Evolutionary conservation across 1,140 invertebrate genomes (phyloP).

Genomic region (Zophobas morio): DNA sequence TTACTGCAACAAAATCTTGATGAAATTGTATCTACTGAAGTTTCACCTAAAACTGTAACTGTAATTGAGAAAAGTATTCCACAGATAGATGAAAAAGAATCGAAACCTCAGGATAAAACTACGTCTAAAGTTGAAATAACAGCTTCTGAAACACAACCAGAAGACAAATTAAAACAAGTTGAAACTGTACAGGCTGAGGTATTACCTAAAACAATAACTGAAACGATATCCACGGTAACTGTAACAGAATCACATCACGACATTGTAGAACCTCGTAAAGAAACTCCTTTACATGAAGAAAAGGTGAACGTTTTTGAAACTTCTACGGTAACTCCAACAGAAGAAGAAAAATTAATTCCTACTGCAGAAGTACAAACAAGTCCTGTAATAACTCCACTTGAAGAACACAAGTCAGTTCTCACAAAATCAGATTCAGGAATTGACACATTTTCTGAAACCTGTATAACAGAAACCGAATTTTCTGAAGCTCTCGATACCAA

Average conservation of each 20-base stretch:
- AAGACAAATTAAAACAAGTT: slow-evolving; percentile 26
- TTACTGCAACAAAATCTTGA: background rate
- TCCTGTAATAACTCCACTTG: background rate
- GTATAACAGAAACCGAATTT: slow-evolving; percentile 15
- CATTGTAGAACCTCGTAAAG: no score
- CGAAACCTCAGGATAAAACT: slow-evolving; percentile 27
- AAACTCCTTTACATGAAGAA: background rate
- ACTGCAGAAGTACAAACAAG: background rate
- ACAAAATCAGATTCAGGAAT: slow-evolving; percentile 25
- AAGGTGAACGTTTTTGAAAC: background rate
- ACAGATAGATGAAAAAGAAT: slow-evolving; percentile 1
- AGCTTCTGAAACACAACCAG: no score
- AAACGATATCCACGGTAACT: background rate
- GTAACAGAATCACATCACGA: background rate
- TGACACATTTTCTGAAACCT: slow-evolving; percentile 14
- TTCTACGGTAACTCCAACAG: background rate
- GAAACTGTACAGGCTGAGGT: background rate
- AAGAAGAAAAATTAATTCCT: background rate
- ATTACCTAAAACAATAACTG: background rate
- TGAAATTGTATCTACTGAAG: background rate
- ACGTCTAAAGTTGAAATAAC: slow-evolving; percentile 13
- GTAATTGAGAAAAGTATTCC: background rate
- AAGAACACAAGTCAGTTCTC: background rate
- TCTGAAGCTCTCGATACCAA: slow-evolving; percentile 1
- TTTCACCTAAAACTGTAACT: background rate